Evolutionary conservation across 92 coral and sea anemone genomes (phyloP).

Genomic region (Bergia sp.): DNA sequence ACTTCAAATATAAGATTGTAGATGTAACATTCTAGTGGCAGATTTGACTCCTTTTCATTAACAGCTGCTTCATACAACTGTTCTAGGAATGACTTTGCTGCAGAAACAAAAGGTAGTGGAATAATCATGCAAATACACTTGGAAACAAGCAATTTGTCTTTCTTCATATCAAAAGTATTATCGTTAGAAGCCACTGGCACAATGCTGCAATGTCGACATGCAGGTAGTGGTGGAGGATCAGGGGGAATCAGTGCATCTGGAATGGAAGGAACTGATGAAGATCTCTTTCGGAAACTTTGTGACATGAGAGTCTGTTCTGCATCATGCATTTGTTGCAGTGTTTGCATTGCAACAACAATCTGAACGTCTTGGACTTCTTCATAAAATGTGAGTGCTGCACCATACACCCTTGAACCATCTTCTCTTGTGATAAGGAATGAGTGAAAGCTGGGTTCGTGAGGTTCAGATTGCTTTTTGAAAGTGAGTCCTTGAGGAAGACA

Average conservation of each 20-base stretch:
- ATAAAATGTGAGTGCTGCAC: conserved; percentile 86
- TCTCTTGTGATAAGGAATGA: conserved; percentile 96
- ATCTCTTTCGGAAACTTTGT: conserved; percentile 69
- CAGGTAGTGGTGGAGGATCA: conserved; percentile 48
- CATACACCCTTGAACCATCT: conserved; percentile 93
- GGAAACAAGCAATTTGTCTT: conserved; percentile 82
- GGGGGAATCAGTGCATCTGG: conserved; percentile 49
- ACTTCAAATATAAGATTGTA: conserved; percentile 93
- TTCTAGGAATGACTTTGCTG: conserved; percentile 74
- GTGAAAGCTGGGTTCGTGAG: conserved; percentile 75
- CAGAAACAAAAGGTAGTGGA: conserved; percentile 89
- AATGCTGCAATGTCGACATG: conserved; percentile 12
- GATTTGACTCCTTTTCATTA: conserved; percentile 60
- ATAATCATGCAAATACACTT: conserved; percentile 82
- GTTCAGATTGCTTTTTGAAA: conserved; percentile 82
- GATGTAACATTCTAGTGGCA: conserved; percentile 88
- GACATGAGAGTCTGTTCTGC: conserved; percentile 81
- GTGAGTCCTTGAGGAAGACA: conserved; percentile 93
- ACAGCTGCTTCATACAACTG: conserved; percentile 73
- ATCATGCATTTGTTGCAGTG: conserved; percentile 90
- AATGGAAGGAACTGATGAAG: conserved; percentile 66
- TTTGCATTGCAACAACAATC: conserved; percentile 90
- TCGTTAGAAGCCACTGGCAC: conserved; percentile 53
- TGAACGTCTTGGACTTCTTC: conserved; percentile 82
- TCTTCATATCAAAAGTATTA: conserved; percentile 65